A percentile compares a stretch with the other conserved stretches of the same genome.
phyloP scores from a whole-genome alignment of 2,113 vertebrate genomes.

The Xyliphius kryptos region DNA sequence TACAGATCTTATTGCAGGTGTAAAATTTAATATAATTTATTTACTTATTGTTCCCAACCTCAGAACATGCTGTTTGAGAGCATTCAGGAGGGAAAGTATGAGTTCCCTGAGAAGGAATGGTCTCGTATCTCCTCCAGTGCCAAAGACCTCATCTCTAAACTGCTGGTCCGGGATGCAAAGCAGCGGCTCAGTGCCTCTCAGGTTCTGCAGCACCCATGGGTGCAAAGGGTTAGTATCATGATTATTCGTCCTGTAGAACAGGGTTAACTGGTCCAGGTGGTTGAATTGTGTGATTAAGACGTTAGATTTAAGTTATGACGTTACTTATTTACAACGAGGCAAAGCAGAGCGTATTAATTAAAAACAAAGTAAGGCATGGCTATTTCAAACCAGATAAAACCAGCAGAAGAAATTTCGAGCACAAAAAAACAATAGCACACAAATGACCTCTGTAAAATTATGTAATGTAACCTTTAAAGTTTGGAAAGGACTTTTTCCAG shows the following conservation, averaged over 20 bases:
- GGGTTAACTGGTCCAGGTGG: not conserved
- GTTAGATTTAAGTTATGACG: not conserved
- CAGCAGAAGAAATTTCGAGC: too few relatives aligned
- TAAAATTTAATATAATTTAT: not conserved
- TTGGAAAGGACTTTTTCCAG: too few relatives aligned
- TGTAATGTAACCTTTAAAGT: too few relatives aligned
- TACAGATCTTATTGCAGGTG: too few relatives aligned
- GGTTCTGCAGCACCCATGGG: constrained; percentile 93
- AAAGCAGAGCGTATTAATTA: too few relatives aligned
- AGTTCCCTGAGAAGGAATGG: constrained; percentile 95
- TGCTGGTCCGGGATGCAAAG: constrained; percentile 92
- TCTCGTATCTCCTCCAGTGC: constrained; percentile 89
- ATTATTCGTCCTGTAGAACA: not conserved
- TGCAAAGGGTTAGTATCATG: constrained; percentile 75
- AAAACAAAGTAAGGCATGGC: too few relatives aligned
- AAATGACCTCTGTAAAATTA: too few relatives aligned
- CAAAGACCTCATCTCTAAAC: constrained; percentile 96
- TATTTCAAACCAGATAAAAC: too few relatives aligned
- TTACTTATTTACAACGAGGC: not conserved
- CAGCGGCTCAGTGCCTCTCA: constrained; percentile 89
- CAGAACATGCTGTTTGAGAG: constrained; percentile 94
- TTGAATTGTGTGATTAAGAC: not conserved
- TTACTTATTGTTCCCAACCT: not conserved
- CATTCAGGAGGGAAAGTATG: constrained; percentile 93
- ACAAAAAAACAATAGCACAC: too few relatives aligned